Evolutionary conservation across 2,797 vertebrate genomes (phyloP).

Genomic region (Micrastur ruficollis): DNA sequence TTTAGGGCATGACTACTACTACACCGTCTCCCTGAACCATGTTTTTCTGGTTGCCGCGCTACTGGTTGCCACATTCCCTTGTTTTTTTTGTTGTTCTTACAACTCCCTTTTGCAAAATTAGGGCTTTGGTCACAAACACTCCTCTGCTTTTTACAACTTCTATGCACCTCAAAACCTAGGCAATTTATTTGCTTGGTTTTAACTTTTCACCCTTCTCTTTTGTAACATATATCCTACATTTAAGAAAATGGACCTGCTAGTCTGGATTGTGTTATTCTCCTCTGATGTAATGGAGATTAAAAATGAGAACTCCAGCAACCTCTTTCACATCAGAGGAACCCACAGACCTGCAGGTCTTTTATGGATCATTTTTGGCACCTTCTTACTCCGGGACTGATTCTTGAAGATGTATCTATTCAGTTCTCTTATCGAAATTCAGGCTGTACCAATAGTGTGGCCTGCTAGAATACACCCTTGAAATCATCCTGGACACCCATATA

Average conservation of each 20-base stretch:
- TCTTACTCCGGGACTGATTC: not conserved
- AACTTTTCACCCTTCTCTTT: not conserved
- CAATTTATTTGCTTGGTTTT: not conserved
- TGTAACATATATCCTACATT: not conserved
- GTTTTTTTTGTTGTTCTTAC: not conserved
- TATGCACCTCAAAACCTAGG: not conserved
- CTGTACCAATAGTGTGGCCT: accelerated
- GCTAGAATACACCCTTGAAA: not conserved
- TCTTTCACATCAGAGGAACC: not conserved
- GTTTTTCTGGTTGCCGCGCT: not conserved
- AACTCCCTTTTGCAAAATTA: not conserved
- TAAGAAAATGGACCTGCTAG: not conserved
- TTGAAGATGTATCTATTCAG: not conserved
- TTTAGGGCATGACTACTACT: not conserved
- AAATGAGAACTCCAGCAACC: not conserved
- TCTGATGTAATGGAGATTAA: not conserved
- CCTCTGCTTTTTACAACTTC: not conserved
- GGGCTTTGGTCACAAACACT: not conserved
- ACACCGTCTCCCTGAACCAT: not conserved
- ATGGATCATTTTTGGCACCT: not conserved
- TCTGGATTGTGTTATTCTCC: not conserved
- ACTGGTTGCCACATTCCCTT: not conserved
- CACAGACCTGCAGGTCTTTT: not conserved
- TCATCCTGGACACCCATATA: not conserved
- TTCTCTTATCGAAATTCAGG: not conserved